These are phyloP conservation scores for Noctua janthina DNA, from an alignment of 2,888 invertebrate genomes.

Conservation along the genomic window DNA sequence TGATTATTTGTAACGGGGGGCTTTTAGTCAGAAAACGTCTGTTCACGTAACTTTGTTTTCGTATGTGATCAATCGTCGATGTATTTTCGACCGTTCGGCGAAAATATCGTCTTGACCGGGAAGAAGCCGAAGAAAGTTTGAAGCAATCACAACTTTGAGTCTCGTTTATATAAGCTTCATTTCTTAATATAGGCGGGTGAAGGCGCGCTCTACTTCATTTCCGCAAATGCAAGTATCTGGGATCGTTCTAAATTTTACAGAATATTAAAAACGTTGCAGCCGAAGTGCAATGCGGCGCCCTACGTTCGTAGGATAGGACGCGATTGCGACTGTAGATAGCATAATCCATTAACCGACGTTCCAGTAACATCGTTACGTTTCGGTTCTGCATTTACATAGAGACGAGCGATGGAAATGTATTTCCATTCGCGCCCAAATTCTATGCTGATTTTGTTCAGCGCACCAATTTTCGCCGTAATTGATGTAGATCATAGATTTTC, in stretches of 20 bases:
- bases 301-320: slow-evolving; percentile 64
- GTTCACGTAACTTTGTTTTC: slow-evolving; percentile 35
- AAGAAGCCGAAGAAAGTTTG: slow-evolving; percentile 46
- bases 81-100: slow-evolving; percentile 17
- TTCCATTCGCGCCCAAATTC: slow-evolving; percentile 79
- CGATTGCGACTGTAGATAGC: slow-evolving; percentile 75
- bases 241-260: slow-evolving; percentile 72
- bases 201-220: slow-evolving; percentile 69
- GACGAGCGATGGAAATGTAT: slow-evolving; percentile 77
- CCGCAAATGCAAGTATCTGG: slow-evolving; percentile 72
- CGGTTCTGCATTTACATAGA: slow-evolving; percentile 82
- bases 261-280: slow-evolving; percentile 69
- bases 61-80: slow-evolving; percentile 29
- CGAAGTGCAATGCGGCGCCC: slow-evolving; percentile 44
- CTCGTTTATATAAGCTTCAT: slow-evolving; percentile 29
- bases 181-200: slow-evolving; percentile 35
- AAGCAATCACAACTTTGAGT: slow-evolving; percentile 53
- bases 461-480: slow-evolving; percentile 59
- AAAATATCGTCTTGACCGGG: slow-evolving; percentile 29
- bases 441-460: slow-evolving; percentile 74
- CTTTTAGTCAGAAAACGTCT: slow-evolving; percentile 36
- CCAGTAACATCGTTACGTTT: slow-evolving; percentile 83
- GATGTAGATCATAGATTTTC: slow-evolving; percentile 53
- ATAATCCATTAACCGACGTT: slow-evolving; percentile 79
- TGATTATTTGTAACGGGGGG: slow-evolving; percentile 21